These are phyloP conservation scores for Anguilla marmorata DNA, from an alignment of 2,797 vertebrate genomes.

Conservation along the genomic window DNA sequence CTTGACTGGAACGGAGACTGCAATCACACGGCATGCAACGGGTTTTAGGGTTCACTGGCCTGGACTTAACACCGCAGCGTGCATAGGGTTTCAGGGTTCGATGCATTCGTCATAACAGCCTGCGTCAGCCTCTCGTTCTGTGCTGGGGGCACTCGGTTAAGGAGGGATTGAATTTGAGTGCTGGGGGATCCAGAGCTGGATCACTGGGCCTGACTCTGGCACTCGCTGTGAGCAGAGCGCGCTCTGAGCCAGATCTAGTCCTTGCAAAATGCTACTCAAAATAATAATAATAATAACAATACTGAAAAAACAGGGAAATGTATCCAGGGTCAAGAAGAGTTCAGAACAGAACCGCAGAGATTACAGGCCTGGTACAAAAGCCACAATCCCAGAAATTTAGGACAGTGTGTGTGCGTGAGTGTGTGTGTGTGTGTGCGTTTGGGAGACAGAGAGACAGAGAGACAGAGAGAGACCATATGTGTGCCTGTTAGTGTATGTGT, in stretches of 20 bases:
- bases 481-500: constrained; percentile 15
- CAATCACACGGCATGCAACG: neutral
- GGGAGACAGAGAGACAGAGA: too few relatives aligned
- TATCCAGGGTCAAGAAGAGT: constrained; percentile 44
- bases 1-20: neutral
- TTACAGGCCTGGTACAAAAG: constrained; percentile 31
- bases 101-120: neutral
- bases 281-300: neutral
- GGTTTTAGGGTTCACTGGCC: neutral
- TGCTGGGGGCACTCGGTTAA: neutral
- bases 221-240: neutral
- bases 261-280: constrained; percentile 36
- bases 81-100: neutral
- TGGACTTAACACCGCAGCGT: neutral
- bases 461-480: too few relatives aligned
- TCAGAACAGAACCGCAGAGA: constrained; percentile 41
- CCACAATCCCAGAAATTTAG: constrained; percentile 36
- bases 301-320: constrained; percentile 31
- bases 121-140: neutral
- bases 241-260: constrained; percentile 31
- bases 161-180: neutral
- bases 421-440: constrained; percentile 26
- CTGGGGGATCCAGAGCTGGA: neutral
- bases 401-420: constrained; percentile 4
- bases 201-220: constrained; percentile 22